These are phyloP conservation scores for Myiotriccus ornatus DNA, from an alignment of 2,797 vertebrate species.

Conservation along the genomic window DNA sequence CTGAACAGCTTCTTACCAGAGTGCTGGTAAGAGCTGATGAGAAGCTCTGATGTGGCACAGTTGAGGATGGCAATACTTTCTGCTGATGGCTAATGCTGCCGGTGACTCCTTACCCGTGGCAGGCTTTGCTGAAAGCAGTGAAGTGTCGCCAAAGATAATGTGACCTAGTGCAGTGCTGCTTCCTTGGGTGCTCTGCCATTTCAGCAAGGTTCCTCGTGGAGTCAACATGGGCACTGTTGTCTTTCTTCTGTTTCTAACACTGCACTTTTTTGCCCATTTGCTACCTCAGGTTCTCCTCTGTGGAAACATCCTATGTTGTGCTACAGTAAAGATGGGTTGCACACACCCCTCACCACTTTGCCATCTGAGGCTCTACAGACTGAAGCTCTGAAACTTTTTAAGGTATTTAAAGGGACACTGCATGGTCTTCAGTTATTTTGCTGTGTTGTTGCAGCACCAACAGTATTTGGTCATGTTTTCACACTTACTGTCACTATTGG, in stretches of 20 bases:
- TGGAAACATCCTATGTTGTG: conserved; percentile 89
- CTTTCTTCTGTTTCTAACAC: not conserved
- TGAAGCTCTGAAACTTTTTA: conserved; percentile 94
- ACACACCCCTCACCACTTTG: conserved; percentile 81
- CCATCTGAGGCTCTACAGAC: conserved; percentile 89
- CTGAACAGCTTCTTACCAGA: not conserved
- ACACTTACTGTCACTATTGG: not conserved
- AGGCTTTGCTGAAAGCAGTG: not conserved
- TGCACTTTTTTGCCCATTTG: not conserved
- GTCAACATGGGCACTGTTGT: not conserved
- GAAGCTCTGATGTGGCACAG: not conserved
- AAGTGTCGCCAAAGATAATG: not conserved
- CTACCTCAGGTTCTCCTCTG: conserved; percentile 81
- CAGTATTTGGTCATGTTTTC: not conserved
- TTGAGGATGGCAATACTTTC: not conserved
- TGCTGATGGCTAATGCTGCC: not conserved
- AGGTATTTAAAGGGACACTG: conserved; percentile 71
- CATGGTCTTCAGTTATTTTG: not conserved
- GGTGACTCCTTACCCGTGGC: not conserved
- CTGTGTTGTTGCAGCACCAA: not conserved
- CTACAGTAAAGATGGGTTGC: conserved; percentile 89
- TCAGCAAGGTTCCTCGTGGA: not conserved
- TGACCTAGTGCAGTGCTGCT: not conserved
- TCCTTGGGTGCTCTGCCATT: not conserved
- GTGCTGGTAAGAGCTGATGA: not conserved